A percentile compares a stretch with the other conserved stretches of the same genome.
phyloP scores from a whole-genome alignment of 35 echinoderm and acorn worm genomes.

The Heliocidaris tuberculata region DNA sequence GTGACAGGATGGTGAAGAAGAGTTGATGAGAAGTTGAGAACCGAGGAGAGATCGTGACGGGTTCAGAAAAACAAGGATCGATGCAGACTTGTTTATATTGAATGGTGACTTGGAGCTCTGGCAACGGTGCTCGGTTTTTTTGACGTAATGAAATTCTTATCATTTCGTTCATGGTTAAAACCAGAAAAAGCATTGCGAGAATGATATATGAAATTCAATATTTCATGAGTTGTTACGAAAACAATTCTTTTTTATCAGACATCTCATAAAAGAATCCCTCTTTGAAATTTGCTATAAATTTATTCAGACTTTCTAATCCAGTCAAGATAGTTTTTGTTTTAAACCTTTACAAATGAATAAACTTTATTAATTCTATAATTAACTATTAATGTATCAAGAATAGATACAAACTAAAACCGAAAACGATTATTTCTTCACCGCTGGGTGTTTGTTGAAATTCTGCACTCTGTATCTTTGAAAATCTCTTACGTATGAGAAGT shows the following conservation, averaged over 20 bases:
- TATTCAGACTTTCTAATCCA: no score
- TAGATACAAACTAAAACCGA: no score
- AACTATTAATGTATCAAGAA: no score
- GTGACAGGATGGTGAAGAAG: not conserved
- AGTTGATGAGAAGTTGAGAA: not conserved
- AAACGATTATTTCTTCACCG: no score
- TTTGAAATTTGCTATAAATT: no score
- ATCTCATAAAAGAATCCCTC: not conserved
- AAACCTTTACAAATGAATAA: no score
- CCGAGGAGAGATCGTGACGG: not conserved
- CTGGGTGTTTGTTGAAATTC: no score
- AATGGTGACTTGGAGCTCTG: not conserved
- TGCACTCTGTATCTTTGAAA: no score
- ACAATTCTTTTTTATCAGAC: not conserved
- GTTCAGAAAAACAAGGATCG: slow-evolving; percentile 16
- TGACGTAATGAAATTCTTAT: not conserved
- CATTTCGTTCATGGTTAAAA: not conserved
- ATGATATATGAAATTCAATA: not conserved
- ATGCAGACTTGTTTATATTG: not conserved
- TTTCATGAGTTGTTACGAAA: not conserved
- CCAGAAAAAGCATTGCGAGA: not conserved
- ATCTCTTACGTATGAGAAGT: no score
- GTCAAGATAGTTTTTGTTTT: no score
- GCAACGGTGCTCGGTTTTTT: not conserved
- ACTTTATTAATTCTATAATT: no score